These are phyloP conservation scores for Hipparchia sbordonii DNA, from an alignment of 2,888 invertebrate genomes.

Conservation along the genomic window DNA sequence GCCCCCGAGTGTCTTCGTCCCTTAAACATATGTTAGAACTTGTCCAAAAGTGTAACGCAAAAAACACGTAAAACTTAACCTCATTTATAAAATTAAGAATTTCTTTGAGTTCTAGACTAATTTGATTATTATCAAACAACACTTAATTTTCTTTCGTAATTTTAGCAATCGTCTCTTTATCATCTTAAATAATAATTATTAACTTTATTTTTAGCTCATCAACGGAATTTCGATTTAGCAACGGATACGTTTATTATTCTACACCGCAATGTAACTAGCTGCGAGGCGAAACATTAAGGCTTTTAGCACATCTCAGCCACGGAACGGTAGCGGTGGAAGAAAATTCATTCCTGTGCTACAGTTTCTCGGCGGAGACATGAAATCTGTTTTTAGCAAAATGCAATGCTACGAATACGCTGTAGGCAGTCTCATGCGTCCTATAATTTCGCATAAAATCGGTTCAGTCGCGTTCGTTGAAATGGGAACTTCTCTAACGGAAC, in stretches of 20 bases:
- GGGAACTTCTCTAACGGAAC: neutral
- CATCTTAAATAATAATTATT: neutral
- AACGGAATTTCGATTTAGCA: neutral
- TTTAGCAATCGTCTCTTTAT: neutral
- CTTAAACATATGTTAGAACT: no score
- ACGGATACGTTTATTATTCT: slow-evolving; percentile 5
- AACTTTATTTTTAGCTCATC: neutral
- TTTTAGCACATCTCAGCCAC: no score
- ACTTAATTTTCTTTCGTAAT: no score
- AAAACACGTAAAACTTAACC: no score
- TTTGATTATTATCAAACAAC: no score
- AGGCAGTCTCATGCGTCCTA: slow-evolving; percentile 2
- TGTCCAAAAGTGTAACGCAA: no score
- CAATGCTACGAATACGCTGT: slow-evolving; percentile 7
- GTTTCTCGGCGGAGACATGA: no score
- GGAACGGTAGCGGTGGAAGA: no score
- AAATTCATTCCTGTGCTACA: no score
- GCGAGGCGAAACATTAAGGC: neutral
- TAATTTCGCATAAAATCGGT: neutral
- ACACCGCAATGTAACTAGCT: neutral
- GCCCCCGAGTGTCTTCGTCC: no score
- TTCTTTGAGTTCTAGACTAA: no score
- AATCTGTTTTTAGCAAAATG: slow-evolving; percentile 8
- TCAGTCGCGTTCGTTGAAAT: neutral
- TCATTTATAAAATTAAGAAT: no score